Conservation (phyloP, 2,113 vertebrate genomes). For the Trogon surrucura region DNA sequence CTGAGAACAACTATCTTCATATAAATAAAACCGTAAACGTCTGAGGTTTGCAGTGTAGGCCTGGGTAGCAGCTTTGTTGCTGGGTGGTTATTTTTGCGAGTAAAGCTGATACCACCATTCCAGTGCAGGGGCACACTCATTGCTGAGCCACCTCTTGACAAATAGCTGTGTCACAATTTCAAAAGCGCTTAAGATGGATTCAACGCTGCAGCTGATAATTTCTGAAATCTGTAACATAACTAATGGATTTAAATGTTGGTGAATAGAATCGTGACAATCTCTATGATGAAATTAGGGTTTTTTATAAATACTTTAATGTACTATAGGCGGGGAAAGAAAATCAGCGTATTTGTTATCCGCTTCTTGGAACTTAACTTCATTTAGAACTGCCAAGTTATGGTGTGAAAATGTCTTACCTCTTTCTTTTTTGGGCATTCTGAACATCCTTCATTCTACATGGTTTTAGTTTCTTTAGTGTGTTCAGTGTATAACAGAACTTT, state of each 20-base stretch:
- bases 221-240: background rate
- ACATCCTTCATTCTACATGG: accelerated
- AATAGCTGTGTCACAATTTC: background rate
- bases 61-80: background rate
- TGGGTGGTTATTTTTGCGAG: background rate
- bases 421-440: background rate
- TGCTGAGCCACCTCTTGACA: background rate
- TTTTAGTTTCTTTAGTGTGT: background rate
- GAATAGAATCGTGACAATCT: background rate
- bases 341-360: background rate
- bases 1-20: background rate
- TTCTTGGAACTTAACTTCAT: background rate
- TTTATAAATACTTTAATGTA: background rate
- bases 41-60: background rate
- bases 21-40: background rate
- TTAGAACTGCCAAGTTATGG: background rate
- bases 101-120: background rate
- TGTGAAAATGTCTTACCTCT: background rate
- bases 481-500: background rate
- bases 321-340: background rate
- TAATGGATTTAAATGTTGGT: background rate
- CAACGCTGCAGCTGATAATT: background rate
- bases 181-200: background rate
- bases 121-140: accelerated
- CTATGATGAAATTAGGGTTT: background rate